phyloP scores from a whole-genome alignment of 1,140 invertebrate species.

The Drosophila auraria region DNA sequence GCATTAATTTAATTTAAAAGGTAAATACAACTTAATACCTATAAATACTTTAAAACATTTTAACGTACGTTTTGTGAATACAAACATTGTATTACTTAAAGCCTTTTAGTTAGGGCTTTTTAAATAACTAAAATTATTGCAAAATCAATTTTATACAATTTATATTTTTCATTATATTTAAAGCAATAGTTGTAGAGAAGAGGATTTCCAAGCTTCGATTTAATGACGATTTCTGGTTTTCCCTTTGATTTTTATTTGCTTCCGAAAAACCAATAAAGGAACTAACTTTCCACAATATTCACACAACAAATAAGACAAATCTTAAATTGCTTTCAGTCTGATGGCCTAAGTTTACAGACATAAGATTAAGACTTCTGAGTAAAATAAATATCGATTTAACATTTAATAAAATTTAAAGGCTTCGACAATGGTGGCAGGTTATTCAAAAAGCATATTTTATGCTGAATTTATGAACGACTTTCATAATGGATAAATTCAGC shows the following conservation, averaged over 20 bases:
- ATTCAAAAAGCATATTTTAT: neutral
- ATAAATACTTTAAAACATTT: too few relatives aligned
- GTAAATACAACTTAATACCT: too few relatives aligned
- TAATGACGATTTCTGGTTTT: neutral
- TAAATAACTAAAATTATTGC: too few relatives aligned
- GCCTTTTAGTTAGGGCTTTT: too few relatives aligned
- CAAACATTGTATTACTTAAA: too few relatives aligned
- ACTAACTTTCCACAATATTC: neutral
- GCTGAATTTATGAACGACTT: constrained; percentile 7
- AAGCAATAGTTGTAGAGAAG: too few relatives aligned
- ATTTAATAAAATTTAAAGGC: constrained; percentile 4
- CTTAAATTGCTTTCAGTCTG: neutral
- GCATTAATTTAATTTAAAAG: too few relatives aligned
- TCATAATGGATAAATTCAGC: constrained; percentile 19
- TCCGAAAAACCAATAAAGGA: neutral
- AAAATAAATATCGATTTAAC: constrained; percentile 28
- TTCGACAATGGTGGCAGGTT: neutral
- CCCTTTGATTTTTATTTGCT: neutral
- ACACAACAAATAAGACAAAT: neutral
- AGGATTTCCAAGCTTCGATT: neutral
- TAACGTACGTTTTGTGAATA: too few relatives aligned
- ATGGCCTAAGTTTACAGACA: neutral
- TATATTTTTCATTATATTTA: too few relatives aligned
- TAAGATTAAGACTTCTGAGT: neutral
- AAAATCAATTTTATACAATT: too few relatives aligned